Evolutionary conservation across 2,797 vertebrate genomes (phyloP), one percentile per base, ranked within the genome.

Genomic region (Esox masquinongy): DNA sequence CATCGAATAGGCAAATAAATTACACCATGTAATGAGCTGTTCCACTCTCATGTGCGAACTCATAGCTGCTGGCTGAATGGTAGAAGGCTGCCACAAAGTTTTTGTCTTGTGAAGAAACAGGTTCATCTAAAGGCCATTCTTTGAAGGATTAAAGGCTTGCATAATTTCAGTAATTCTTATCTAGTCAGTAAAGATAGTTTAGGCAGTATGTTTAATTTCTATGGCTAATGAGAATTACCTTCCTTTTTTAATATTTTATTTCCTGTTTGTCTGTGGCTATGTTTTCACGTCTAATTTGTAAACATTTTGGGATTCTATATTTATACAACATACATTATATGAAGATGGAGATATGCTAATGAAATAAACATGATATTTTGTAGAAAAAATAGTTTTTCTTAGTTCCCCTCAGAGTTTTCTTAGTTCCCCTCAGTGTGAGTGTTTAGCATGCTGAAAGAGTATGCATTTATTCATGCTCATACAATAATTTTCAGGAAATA

Each of bases 1-100:
- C 89, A 73, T 71, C 79, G 22, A 77, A 87, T 91, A 87, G 89
- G 85, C 86, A 93, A 93, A 93, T 91, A 92, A 84, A 91, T 92
- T 84, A 91, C 86, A 80, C 79, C 74, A 73, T 84, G 85, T 92
- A 93, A 93, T 91, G 84, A 93, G 88, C 85, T 76, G 83, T 77
- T 83, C 79, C 34, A 39, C 72, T 83, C 84, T 83, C 76, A 79
- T 73, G 72, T 79, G 86, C 85, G 90, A 90, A 86, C 85, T 82
- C 84, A 79, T 70, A 71, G 82, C 86, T 85, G 72, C 83, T 11
- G 15, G 77, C 86, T 84, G 84, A 83, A 85, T 91, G 88, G 88
- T 90, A 83, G 72, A 15, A 84, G 81, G 85, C 73, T 51, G 59
- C 22, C 79, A 86, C 87, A 81, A 39, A 78, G 49, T 77, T 59